These are phyloP conservation scores for Mirza zaza DNA, from an alignment of 2,113 vertebrate species.

Conservation along the genomic window DNA sequence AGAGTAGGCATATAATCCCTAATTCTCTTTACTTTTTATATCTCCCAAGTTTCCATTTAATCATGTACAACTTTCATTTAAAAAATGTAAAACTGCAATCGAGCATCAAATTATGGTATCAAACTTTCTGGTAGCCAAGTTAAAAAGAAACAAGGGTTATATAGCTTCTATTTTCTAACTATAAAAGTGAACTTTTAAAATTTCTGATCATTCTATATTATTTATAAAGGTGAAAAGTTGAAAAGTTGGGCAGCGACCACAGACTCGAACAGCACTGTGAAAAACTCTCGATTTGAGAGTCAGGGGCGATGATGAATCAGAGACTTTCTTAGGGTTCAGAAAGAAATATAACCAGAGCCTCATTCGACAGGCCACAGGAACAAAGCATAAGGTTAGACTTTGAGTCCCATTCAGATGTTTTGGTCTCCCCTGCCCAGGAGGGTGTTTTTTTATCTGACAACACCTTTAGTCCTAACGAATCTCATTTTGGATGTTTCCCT, in stretches of 20 bases:
- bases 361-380: not conserved
- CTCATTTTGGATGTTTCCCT: not conserved
- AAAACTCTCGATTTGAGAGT: not conserved
- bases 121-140: not conserved
- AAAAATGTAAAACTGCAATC: not conserved
- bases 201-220: not conserved
- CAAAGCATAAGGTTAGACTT: not conserved
- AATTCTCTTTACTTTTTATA: not conserved
- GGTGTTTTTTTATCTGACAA: not conserved
- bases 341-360: not conserved
- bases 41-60: not conserved
- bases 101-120: not conserved
- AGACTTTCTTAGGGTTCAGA: not conserved
- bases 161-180: not conserved
- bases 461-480: not conserved
- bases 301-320: not conserved
- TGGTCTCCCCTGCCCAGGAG: not conserved
- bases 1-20: not conserved
- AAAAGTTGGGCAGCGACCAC: not conserved
- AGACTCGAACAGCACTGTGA: not conserved
- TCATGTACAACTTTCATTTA: not conserved
- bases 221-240: not conserved
- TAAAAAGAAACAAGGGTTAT: not conserved
- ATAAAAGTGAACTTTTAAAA: not conserved
- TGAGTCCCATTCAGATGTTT: not conserved